Conservation (phyloP, 2,888 invertebrate genomes). For the Microctonus brassicae region DNA sequence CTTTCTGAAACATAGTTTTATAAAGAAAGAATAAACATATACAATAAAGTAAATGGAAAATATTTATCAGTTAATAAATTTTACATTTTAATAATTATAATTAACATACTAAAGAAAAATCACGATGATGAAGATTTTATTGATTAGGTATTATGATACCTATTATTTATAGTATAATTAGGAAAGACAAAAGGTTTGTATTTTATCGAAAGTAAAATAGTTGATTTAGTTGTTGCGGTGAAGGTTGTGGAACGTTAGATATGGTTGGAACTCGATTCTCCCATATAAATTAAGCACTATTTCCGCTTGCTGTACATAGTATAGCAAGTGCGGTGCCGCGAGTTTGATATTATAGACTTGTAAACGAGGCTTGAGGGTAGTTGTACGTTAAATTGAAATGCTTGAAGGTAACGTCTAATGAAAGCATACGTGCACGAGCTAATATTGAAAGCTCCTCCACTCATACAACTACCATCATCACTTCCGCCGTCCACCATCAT, state of each 20-base stretch:
- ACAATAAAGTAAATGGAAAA: background rate
- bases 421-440: slow-evolving; percentile 64
- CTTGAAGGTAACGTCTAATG: slow-evolving; percentile 68
- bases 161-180: too few species aligned
- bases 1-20: too few species aligned
- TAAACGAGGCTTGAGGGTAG: slow-evolving; percentile 65
- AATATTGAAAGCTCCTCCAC: slow-evolving; percentile 52
- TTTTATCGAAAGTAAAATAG: background rate
- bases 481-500: slow-evolving; percentile 17
- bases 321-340: slow-evolving; percentile 30
- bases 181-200: too few species aligned
- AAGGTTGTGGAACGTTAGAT: slow-evolving; percentile 63
- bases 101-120: too few species aligned
- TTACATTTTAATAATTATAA: too few species aligned
- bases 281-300: slow-evolving; percentile 64
- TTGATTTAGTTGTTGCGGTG: slow-evolving; percentile 20
- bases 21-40: background rate
- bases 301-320: background rate
- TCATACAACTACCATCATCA: background rate
- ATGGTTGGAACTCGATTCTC: slow-evolving; percentile 64
- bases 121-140: too few species aligned
- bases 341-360: slow-evolving; percentile 65
- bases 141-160: too few species aligned
- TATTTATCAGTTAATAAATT: slow-evolving; percentile 1
- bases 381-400: slow-evolving; percentile 67